A percentile compares a stretch with the other conserved stretches of the same genome.
Conservation (phyloP, 2,797 vertebrate genomes). For the Sebastes matsubarae region DNA sequence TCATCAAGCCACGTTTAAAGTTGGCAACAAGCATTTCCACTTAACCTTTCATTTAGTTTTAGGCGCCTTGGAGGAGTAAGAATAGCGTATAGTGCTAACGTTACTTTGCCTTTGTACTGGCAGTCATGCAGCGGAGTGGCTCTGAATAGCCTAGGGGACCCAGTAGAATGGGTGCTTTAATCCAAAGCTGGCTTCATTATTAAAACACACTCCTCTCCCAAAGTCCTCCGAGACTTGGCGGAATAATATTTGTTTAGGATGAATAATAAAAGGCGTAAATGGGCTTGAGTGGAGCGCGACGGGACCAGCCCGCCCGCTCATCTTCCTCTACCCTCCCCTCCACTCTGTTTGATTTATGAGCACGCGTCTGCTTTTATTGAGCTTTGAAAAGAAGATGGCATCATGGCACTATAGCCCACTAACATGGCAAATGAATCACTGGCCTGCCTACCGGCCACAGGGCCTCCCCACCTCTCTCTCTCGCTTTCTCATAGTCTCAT, state of each 20-base stretch:
- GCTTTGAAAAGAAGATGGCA: constrained; percentile 79
- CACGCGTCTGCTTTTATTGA: constrained; percentile 73
- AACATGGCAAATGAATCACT: constrained; percentile 80
- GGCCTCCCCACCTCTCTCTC: constrained; percentile 12
- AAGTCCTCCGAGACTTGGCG: constrained; percentile 73
- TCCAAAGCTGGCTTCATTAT: constrained; percentile 73
- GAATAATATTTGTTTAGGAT: constrained; percentile 82
- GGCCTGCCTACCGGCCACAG: constrained; percentile 10
- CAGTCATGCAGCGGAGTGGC: constrained; percentile 42
- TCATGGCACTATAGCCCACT: constrained; percentile 67
- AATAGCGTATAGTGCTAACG: constrained; percentile 5
- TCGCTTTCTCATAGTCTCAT: constrained; percentile 1
- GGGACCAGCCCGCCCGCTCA: constrained; percentile 51
- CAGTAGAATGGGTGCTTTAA: constrained; percentile 69
- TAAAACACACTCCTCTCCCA: constrained; percentile 68
- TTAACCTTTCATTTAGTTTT: constrained; percentile 41
- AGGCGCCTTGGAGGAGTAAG: constrained; percentile 16
- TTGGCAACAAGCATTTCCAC: constrained; percentile 32
- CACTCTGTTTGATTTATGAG: constrained; percentile 74
- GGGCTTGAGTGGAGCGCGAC: constrained; percentile 60
- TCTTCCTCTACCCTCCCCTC: constrained; percentile 55
- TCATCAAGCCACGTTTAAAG: constrained; percentile 10
- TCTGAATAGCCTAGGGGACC: constrained; percentile 61
- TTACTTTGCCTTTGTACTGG: constrained; percentile 56
- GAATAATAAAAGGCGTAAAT: constrained; percentile 78